These are phyloP conservation scores for Lineus longissimus DNA, from an alignment of 1,140 invertebrate genomes.

Conservation along the genomic window DNA sequence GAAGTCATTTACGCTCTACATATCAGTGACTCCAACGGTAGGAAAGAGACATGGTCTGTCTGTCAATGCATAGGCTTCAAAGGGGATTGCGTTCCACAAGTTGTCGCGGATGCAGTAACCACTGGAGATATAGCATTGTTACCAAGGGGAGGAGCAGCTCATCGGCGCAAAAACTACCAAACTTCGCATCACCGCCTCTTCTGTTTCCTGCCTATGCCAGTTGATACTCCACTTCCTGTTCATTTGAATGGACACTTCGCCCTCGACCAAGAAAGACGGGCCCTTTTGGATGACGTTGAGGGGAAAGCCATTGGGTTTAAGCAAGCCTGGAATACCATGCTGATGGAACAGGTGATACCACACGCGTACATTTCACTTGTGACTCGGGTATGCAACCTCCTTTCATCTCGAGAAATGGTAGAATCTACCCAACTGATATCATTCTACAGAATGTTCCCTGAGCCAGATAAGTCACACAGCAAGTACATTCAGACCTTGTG, in stretches of 20 bases:
- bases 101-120: constrained; percentile 19
- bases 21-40: not conserved
- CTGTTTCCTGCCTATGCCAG: constrained; percentile 48
- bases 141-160: constrained; percentile 39
- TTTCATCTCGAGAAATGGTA: too few species aligned
- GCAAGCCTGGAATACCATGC: not conserved
- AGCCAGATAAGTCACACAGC: too few species aligned
- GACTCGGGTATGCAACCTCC: too few species aligned
- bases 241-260: constrained; percentile 49
- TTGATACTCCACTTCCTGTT: constrained; percentile 37
- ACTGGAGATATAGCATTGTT: constrained; percentile 26
- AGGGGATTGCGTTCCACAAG: constrained; percentile 2
- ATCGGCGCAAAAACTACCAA: not conserved
- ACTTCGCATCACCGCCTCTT: constrained; percentile 19
- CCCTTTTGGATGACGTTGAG: constrained; percentile 46
- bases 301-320: constrained; percentile 31
- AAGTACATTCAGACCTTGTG: too few species aligned
- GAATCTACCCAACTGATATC: too few species aligned
- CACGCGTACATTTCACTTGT: too few species aligned
- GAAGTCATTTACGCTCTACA: not conserved
- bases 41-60: constrained; percentile 24
- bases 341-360: too few species aligned
- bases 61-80: constrained; percentile 32
- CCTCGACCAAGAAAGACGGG: too few species aligned
- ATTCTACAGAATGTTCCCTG: too few species aligned